Base-by-base conservation (phyloP, 2,113 vertebrate genomes). In the Archilochus colubris region DNA sequence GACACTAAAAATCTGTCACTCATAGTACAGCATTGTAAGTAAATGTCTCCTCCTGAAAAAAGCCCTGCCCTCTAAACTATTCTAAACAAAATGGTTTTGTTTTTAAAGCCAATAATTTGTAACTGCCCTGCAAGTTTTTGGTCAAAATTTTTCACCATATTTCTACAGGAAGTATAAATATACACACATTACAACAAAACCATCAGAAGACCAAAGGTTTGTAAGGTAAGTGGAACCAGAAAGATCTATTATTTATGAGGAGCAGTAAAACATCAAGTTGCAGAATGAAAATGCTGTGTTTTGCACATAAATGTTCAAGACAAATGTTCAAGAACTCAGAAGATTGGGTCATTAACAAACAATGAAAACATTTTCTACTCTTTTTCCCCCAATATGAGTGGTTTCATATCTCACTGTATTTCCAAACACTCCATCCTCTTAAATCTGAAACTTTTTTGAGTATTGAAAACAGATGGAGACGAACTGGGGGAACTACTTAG, bases 381-480 rank as follows among this genome's bases (percentile, higher is more conserved):
- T 28, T 48, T 20, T 5, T 2, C 4, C 6, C 27, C 44, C 23
- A 19, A 3, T 58, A 33, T 6, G 22, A 57, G 40, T 74, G 24
- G 25, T 69, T 91, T 92, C 14, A 16, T 89, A 50, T 82, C 50
- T 75, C 33, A 28, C 67, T 87, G 25, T 46, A 76, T 73, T 88
- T 80, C 75, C 58, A 58, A 89, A 85, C 40, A 9, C 75, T 67
- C 4, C 2, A 16, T 77, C 13, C 30, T 93, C 58, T 90, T 80
- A 31, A 86, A 94, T 88, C 51, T 72, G 38, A 74, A 93, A 86
- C 59, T 79, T 84, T 62, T 70, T 28, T 27, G 30, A 91, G 21
- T 75, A 81, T 76, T 82, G 66, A 91, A 96, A 95, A 64, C 88
- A 96, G 89, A 90, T 95, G 92, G 74, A 91, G 84, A 84, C 68